Base-by-base conservation (phyloP, 2,888 invertebrate genomes). In the Pseudococcus jackbeardsleyi region DNA sequence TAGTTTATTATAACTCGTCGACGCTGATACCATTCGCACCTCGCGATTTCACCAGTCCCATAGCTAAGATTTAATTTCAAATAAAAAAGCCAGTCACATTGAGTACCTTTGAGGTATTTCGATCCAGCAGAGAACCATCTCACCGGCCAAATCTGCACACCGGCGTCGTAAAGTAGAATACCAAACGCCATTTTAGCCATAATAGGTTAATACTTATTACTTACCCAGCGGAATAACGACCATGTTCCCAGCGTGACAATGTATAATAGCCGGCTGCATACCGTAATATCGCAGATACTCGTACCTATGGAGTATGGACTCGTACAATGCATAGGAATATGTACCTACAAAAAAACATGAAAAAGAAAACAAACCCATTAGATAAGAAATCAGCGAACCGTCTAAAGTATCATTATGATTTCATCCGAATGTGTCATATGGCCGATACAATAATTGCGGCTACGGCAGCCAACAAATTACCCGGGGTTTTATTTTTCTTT, bases 301-400 rank as follows among this genome's bases (percentile, higher is more conserved):
- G 26, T 33, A 33, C 26, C 26, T 33, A 33, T 33, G 26, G 46
- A 50, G 50, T 50, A 15, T 50, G 5, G 15, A 50, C 15, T 50
- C 50, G 50, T 50, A 8, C 46, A 50, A 15, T 50, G 17, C 17
- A 50, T 15, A 7, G 12, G 5, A 15, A 15, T 5, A 17, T 15
- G 50, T 50, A 50, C 50, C 50, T 64, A 22, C 2, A 64, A 64
- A 6, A 64, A 64, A 22, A 50, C 50, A 50, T 12, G 22, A 64
- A 64, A 64, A 64, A 64, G 22, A 64, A 64, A 64, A 64, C 64
- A 64, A 64, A 64, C 64, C 64, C 64, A 64, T 64, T 64, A 64
- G 64, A 64, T 64, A 64, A 64, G 64, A 64, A 64, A 64, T 64
- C 64, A 64, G 64, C 64, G 64, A 64, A 64, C 22, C 64, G 64